Evolutionary conservation across 1,140 invertebrate species (phyloP), one percentile per base, ranked within the genome.

Genomic region (Ericerus pela): DNA sequence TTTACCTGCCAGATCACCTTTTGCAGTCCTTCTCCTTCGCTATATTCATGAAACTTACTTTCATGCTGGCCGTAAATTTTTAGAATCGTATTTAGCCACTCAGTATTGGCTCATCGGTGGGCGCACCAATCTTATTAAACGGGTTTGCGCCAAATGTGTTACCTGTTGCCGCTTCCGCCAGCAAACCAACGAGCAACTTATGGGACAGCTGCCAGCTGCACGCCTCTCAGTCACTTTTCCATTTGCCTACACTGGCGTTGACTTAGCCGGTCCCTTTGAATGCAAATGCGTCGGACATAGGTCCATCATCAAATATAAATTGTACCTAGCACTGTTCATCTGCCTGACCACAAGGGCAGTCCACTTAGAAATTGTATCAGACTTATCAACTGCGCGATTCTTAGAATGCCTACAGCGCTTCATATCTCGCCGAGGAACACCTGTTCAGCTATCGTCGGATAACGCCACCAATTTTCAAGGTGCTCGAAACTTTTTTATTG

Each of bases 311-410:
- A 55, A 53, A 16, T 18, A 60, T 10, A 74, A 74, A 57, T 61
- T 59, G 1, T 73, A 72, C 56, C 51, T 72, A 11, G 64, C 61
- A n/a, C 1, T 73, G 11, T 74, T 73, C 57, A 65, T 72, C 4
- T 74, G 70, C 55, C 65, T 71, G n/a, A 31, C 59, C 1, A 70
- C 69, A 2, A 65, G 63, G 51, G 71, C 68, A 2, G 56, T 72
- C 22, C 71, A 73, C 56, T 56, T 75, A 11, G 70, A 74, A 58
- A 24, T 70, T 0, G 68, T 72, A 0, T 61, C 63, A 0, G 60
- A 67, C 59, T 51, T 73, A 10, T 61, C 66, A 1, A 64, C 70
- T 1, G 63, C 69, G 41, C 60, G 60, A 1, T 73, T 74, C 51
- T 53, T 72, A 6, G 61, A 66, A 11, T 62, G 66, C 14, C 55